These are phyloP conservation scores for Nannoperca australis DNA, from an alignment of 2,797 vertebrate species.

Conservation along the genomic window DNA sequence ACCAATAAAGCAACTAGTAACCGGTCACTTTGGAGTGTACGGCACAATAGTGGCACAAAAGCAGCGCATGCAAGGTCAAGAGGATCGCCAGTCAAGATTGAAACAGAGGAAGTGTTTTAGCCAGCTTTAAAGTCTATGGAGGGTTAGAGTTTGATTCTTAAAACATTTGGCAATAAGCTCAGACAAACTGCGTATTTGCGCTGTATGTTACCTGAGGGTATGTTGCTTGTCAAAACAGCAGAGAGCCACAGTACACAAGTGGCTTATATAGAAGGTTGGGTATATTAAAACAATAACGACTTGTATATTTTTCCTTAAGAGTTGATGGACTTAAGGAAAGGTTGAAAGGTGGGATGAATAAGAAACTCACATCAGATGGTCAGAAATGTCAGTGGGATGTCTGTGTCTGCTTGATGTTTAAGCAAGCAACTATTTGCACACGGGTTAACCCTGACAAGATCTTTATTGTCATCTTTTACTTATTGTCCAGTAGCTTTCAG, in stretches of 20 bases:
- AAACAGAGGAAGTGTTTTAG: neutral
- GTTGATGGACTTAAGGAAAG: neutral
- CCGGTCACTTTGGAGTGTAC: neutral
- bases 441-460: neutral
- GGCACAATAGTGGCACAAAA: slow-evolving; percentile 5
- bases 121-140: neutral
- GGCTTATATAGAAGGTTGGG: neutral
- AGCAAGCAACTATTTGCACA: neutral
- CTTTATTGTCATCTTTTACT: neutral
- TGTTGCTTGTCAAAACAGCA: slow-evolving; percentile 12
- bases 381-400: neutral
- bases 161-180: slow-evolving; percentile 16
- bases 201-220: neutral
- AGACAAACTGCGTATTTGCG: slow-evolving; percentile 12
- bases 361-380: neutral
- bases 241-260: slow-evolving; percentile 7
- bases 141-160: neutral
- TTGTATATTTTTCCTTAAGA: neutral
- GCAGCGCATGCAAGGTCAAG: neutral
- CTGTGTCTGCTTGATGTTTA: neutral
- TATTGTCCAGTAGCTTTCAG: neutral
- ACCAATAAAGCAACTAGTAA: neutral
- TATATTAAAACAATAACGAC: neutral
- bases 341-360: neutral
- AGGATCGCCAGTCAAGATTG: neutral